Evolutionary conservation across 1,140 invertebrate genomes (phyloP).

Genomic region (Proales similis): DNA sequence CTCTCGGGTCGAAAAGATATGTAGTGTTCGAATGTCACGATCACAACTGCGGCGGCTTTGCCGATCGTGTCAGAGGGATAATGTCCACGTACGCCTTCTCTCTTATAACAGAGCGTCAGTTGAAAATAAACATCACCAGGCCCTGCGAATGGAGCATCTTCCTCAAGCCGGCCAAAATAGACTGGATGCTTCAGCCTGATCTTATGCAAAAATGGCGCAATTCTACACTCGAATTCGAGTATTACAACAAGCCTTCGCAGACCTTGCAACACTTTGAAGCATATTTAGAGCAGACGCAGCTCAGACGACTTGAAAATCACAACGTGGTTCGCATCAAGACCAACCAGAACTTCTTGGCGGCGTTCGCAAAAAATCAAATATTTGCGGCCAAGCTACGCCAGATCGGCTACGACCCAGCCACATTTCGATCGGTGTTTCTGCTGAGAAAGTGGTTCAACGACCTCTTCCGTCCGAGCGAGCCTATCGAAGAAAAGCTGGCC

Average conservation of each 20-base stretch:
- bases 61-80: constrained; percentile 8
- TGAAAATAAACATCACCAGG: constrained; percentile 18
- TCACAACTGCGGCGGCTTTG: constrained; percentile 9
- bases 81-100: constrained; percentile 10
- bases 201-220: too few relatives aligned
- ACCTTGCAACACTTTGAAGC: not conserved
- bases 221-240: too few relatives aligned
- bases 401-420: not conserved
- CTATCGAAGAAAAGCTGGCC: not conserved
- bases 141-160: constrained; percentile 22
- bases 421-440: constrained; percentile 2
- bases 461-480: not conserved
- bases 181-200: too few relatives aligned
- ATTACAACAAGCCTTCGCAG: not conserved
- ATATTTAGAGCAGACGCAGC: not conserved
- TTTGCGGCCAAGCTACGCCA: not conserved
- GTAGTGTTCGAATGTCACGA: too few relatives aligned
- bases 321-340: not conserved
- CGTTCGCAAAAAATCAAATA: not conserved
- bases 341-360: not conserved
- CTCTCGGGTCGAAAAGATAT: too few relatives aligned
- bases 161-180: not conserved
- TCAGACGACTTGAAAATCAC: too few relatives aligned
- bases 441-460: constrained; percentile 16
- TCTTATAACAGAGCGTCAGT: constrained; percentile 4